phyloP scores from a whole-genome alignment of 2,888 invertebrate species.

The Scaptomyza cyrtandrae region DNA sequence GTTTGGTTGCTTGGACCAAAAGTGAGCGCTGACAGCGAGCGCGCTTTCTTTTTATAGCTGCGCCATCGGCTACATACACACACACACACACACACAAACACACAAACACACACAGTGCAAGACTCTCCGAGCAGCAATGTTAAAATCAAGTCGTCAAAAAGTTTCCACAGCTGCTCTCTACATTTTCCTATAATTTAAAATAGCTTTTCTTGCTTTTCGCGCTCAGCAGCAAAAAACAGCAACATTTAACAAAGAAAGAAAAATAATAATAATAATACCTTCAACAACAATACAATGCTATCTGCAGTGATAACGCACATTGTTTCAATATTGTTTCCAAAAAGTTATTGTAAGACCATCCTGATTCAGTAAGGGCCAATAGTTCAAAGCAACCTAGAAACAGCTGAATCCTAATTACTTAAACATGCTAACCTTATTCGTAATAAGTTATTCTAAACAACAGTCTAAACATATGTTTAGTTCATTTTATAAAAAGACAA shows the following conservation, averaged over 20 bases:
- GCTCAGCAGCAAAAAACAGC: conserved; percentile 8
- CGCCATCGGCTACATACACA: conserved; percentile 28
- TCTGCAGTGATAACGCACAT: conserved; percentile 50
- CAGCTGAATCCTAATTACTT: no score
- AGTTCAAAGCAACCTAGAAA: no score
- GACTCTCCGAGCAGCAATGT: conserved; percentile 40
- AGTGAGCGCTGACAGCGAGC: conserved; percentile 80
- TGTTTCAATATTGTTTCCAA: no score
- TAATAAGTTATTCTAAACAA: no score
- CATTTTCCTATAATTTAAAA: conserved; percentile 70
- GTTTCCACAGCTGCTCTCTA: conserved; percentile 53
- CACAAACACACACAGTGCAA: no score
- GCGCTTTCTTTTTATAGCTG: conserved; percentile 73
- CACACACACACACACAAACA: conserved; percentile 1
- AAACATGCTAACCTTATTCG: no score
- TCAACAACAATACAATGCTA: conserved; percentile 17
- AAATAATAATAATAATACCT: no score
- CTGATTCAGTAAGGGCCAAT: no score
- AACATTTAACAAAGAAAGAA: not conserved
- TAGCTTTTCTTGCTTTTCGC: conserved; percentile 19
- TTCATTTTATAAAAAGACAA: not conserved
- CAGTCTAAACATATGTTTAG: no score
- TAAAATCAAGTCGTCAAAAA: conserved; percentile 40
- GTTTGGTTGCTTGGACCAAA: conserved; percentile 82
- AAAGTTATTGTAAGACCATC: no score